Percentiles rank a stretch among this genome's conserved stretches.
These are phyloP conservation scores for Babyrousa celebensis DNA, from an alignment of 2,797 vertebrate genomes.

Conservation along the genomic window DNA sequence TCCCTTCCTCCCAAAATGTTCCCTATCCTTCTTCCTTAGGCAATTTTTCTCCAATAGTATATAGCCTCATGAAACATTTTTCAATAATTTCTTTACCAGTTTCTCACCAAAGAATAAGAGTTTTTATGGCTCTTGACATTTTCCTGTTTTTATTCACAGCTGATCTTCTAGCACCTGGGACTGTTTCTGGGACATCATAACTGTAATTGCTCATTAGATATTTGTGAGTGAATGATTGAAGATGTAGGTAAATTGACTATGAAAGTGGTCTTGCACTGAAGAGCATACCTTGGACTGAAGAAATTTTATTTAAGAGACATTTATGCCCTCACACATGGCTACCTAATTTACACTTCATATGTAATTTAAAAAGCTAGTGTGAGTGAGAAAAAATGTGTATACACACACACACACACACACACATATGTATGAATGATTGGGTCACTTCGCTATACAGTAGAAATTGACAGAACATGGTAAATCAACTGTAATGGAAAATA, in stretches of 20 bases:
- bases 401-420: too few species aligned
- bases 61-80: neutral
- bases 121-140: neutral
- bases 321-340: neutral
- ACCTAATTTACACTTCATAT: slow-evolving; percentile 21
- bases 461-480: too few species aligned
- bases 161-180: neutral
- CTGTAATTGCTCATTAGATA: slow-evolving; percentile 28
- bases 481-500: too few species aligned
- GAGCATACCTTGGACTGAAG: neutral
- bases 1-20: neutral
- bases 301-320: neutral
- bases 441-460: too few species aligned
- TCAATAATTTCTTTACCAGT: neutral
- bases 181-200: neutral
- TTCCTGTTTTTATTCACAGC: neutral
- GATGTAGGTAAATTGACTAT: neutral
- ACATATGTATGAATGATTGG: too few species aligned
- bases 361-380: neutral
- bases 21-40: neutral
- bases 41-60: neutral
- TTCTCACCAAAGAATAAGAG: neutral
- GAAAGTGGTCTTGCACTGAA: neutral
- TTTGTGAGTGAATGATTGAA: slow-evolving; percentile 28
- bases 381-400: too few species aligned